These are phyloP conservation scores for Megalopta genalis DNA, from an alignment of 1,140 invertebrate genomes.

Conservation along the genomic window DNA sequence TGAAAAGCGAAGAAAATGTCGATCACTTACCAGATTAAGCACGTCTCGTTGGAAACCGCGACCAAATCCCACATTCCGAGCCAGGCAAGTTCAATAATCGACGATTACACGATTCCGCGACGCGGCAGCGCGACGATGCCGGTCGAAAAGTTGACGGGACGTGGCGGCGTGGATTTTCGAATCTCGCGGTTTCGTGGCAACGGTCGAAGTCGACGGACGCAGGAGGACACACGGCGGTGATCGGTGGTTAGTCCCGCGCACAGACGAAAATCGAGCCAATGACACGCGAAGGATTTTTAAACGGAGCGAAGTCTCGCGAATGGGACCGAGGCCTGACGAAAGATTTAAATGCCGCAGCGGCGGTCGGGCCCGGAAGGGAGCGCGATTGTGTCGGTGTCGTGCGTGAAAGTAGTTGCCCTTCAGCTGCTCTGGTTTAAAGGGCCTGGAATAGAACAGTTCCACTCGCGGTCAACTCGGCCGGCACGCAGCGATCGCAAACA, in stretches of 20 bases:
- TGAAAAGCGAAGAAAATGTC: not conserved
- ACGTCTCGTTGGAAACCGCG: constrained; percentile 42
- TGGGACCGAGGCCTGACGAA: constrained; percentile 3
- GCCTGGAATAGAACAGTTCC: constrained; percentile 28
- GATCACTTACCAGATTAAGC: constrained; percentile 49
- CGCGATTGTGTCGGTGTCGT: not conserved
- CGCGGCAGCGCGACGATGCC: constrained; percentile 2
- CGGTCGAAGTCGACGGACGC: not conserved
- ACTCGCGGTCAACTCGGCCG: constrained; percentile 14
- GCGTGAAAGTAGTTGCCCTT: constrained; percentile 14
- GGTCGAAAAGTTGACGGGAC: not conserved
- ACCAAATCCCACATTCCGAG: constrained; percentile 60
- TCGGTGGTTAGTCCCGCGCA: not conserved
- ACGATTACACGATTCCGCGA: constrained; percentile 51
- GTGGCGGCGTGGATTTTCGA: constrained; percentile 20
- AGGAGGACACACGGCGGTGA: constrained; percentile 4
- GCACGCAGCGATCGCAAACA: too few relatives aligned
- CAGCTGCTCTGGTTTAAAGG: constrained; percentile 47
- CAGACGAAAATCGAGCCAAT: not conserved
- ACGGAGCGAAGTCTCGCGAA: not conserved
- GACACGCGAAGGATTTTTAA: constrained; percentile 25
- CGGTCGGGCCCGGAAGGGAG: not conserved
- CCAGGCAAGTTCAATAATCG: constrained; percentile 35
- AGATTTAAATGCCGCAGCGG: constrained; percentile 35
- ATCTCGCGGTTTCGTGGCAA: constrained; percentile 30